A percentile compares a stretch with the other conserved stretches of the same genome.
These are phyloP conservation scores for Asbolus verrucosus DNA, from an alignment of 1,140 invertebrate genomes.

Conservation along the genomic window DNA sequence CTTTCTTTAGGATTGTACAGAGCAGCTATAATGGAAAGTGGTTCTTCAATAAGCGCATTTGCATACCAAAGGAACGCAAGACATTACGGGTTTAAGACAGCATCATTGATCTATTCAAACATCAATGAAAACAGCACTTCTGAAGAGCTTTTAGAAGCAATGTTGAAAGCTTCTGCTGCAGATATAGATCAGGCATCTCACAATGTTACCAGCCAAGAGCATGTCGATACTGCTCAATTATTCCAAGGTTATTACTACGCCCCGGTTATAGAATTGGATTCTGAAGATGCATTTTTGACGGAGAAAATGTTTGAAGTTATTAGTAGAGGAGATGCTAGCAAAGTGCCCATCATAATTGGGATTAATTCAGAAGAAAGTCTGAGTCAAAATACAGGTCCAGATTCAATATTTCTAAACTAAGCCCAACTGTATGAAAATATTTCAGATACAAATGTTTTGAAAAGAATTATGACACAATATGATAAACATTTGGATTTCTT, in stretches of 20 bases:
- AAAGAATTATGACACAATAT: neutral
- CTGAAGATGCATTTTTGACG: slow-evolving; percentile 51
- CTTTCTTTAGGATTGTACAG: slow-evolving; percentile 3
- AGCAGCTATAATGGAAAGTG: slow-evolving; percentile 13
- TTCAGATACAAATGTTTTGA: slow-evolving; percentile 9
- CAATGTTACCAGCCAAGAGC: slow-evolving; percentile 23
- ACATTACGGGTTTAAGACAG: slow-evolving; percentile 1
- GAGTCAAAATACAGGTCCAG: slow-evolving; percentile 21
- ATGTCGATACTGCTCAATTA: slow-evolving; percentile 1
- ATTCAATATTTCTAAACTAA: neutral
- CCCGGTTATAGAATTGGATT: slow-evolving; percentile 52
- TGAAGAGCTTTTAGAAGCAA: slow-evolving; percentile 41
- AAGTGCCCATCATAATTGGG: slow-evolving; percentile 55
- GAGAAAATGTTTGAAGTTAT: slow-evolving; percentile 48
- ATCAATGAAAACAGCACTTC: slow-evolving; percentile 47
- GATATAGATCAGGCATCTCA: slow-evolving; percentile 45
- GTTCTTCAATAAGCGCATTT: slow-evolving; percentile 5
- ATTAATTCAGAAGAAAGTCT: slow-evolving; percentile 54
- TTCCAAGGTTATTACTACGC: slow-evolving; percentile 15
- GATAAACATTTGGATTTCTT: slow-evolving; percentile 5
- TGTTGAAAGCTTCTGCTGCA: slow-evolving; percentile 34
- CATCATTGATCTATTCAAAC: slow-evolving; percentile 37
- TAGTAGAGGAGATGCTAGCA: slow-evolving; percentile 47
- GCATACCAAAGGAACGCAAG: slow-evolving; percentile 20
- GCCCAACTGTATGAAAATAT: neutral